Percentiles rank a stretch among this genome's conserved stretches.
Conservation (phyloP, 1,140 invertebrate species). For the Mercenaria mercenaria region DNA sequence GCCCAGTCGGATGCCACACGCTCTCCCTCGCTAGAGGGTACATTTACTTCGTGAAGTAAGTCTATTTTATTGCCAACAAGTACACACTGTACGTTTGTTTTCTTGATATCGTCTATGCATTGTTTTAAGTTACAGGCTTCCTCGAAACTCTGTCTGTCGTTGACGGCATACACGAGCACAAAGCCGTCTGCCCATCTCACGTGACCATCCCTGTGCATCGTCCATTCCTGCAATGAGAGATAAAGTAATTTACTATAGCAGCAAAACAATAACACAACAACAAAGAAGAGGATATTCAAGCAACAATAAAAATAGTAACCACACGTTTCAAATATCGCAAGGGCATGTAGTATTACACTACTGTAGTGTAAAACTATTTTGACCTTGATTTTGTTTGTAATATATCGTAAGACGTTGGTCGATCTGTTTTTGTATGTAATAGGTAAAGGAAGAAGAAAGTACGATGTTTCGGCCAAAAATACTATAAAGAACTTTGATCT, state of each 20-base stretch:
- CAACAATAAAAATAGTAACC: background rate
- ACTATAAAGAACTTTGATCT: too few species aligned
- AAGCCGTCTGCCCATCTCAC: slow-evolving; percentile 96
- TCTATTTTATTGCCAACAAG: slow-evolving; percentile 96
- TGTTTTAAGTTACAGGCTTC: slow-evolving; percentile 90
- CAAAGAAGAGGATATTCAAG: background rate
- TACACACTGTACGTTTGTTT: slow-evolving; percentile 88
- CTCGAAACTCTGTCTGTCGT: slow-evolving; percentile 93
- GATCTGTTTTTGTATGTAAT: too few species aligned
- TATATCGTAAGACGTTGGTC: too few species aligned
- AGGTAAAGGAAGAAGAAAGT: too few species aligned
- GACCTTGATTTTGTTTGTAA: too few species aligned
- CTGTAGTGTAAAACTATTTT: too few species aligned
- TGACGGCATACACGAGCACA: slow-evolving; percentile 96
- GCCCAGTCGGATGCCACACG: slow-evolving; percentile 91
- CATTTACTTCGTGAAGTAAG: slow-evolving; percentile 95
- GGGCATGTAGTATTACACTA: too few species aligned
- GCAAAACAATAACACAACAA: too few species aligned
- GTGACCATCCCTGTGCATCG: slow-evolving; percentile 90
- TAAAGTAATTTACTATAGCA: background rate
- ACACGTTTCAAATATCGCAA: too few species aligned
- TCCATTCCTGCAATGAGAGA: slow-evolving; percentile 79
- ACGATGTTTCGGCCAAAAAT: too few species aligned
- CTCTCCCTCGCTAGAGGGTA: slow-evolving; percentile 94
- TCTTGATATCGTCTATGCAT: slow-evolving; percentile 90